Conservation (phyloP, 2,888 invertebrate genomes). For the Netelia fuscicornis region DNA sequence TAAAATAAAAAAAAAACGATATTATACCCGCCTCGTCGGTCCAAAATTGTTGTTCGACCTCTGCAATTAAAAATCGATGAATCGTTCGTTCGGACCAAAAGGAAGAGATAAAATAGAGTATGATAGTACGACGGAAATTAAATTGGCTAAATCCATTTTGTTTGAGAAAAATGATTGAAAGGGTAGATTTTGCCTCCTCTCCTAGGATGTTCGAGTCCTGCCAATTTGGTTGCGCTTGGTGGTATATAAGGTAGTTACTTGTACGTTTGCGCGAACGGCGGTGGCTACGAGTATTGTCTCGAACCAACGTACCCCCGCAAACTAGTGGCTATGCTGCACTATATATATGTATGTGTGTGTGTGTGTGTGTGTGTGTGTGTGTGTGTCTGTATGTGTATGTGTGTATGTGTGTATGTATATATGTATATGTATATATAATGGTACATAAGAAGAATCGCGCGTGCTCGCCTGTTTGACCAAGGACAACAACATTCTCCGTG, state of each 20-base stretch:
- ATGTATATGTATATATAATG: slow-evolving; percentile 57
- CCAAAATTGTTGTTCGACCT: no score
- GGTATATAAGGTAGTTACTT: neutral
- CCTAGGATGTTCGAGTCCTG: neutral
- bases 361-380: no score
- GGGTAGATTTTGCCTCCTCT: neutral
- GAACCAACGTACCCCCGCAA: slow-evolving; percentile 63
- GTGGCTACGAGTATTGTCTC: slow-evolving; percentile 68
- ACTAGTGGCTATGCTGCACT: slow-evolving; percentile 15
- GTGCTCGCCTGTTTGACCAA: slow-evolving; percentile 80
- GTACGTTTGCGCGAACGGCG: slow-evolving; percentile 56
- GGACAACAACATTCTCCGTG: slow-evolving; percentile 84
- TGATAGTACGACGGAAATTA: no score
- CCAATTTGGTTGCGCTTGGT: neutral
- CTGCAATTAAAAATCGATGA: no score
- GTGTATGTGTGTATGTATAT: no score
- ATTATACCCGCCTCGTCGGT: no score
- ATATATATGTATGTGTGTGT: neutral
- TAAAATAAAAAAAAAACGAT: no score
- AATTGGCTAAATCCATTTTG: no score
- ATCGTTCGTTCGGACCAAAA: no score
- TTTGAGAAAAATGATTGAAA: no score
- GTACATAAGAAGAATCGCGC: slow-evolving; percentile 75
- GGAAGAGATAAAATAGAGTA: no score
- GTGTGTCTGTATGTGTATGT: no score